Evolutionary conservation across 2,113 vertebrate species (phyloP), one percentile per base, ranked within the genome.

Genomic region (Alethe diademata): DNA sequence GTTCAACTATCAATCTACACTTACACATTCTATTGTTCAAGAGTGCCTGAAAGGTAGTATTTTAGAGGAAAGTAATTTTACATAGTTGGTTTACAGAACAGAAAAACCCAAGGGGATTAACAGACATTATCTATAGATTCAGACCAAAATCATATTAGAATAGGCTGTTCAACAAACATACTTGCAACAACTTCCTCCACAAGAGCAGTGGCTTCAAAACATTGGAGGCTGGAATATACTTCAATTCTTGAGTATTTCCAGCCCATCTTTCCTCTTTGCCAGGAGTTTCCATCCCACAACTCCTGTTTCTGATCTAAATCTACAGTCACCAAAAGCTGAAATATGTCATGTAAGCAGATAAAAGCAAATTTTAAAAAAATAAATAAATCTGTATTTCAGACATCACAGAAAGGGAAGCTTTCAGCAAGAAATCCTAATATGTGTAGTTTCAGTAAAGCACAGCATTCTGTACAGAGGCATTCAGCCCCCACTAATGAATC

Each of bases 391-490:
- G 1, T n/a, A 47, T 51, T 82, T 43, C 61, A 56, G 10, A 47
- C 42, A 28, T 35, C 38, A 76, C 4, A 23, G 23, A 78, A 82
- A 82, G 14, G 5, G 26, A 83, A 70, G 24, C 9, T 47, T 86
- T 53, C 40, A 76, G 60, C 12, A 14, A 36, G 8, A 65, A 75
- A 74, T 80, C 10, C 88, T 89, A 43, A 33, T 43, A 23, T 15
- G 2, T 2, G 12, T 5, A 19, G 33, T n/a, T 86, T 64, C 1
- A 0, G 20, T n/a, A n/a, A 20, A 69, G 31, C 22, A 26, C 8
- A 35, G 23, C 31, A 50, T 80, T 62, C 38, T 47, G 29, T 26
- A 26, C 14, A 54, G 15, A 2, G 9, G 14, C 2, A 2, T 51
- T 71, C 36, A 78, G 35, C 23, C 35, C 19, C 11, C 61, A 19